phyloP scores from a whole-genome alignment of 2,888 invertebrate species.

The Beris morrisii region DNA sequence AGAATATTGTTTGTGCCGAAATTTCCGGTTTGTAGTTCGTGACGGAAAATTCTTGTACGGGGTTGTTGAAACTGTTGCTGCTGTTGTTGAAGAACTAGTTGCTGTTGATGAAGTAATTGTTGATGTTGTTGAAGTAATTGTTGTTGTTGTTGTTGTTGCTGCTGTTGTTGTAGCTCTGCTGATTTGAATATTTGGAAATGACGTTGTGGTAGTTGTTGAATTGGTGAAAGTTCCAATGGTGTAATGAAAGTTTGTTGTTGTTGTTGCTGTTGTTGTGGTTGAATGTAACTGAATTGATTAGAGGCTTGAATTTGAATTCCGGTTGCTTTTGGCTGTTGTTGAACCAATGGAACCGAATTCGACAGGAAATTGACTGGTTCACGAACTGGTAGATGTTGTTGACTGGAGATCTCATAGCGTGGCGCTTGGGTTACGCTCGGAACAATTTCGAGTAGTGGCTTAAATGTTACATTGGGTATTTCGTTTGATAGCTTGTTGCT shows the following conservation, averaged over 20 bases:
- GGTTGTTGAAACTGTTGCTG: conserved; percentile 11
- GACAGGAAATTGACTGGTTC: conserved; percentile 58
- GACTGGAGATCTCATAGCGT: conserved; percentile 51
- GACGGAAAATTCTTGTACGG: conserved; percentile 58
- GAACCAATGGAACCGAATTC: conserved; percentile 42
- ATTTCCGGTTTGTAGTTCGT: conserved; percentile 64
- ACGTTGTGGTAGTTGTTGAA: conserved; percentile 47
- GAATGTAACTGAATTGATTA: conserved; percentile 50
- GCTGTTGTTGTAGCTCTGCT: conserved; percentile 16
- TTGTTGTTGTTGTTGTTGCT: conserved; percentile 33
- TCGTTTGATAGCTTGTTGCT: conserved; percentile 20
- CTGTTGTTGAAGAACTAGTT: conserved; percentile 1
- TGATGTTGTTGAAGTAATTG: conserved; percentile 6
- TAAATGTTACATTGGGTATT: conserved; percentile 45
- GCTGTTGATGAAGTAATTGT: conserved; percentile 39
- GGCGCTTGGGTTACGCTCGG: conserved; percentile 48
- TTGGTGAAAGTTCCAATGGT: conserved; percentile 46
- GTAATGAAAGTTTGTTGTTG: conserved; percentile 38
- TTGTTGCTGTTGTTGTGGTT: conserved; percentile 41
- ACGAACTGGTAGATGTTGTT: conserved; percentile 62
- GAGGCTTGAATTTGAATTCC: conserved; percentile 50
- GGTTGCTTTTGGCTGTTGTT: conserved; percentile 28
- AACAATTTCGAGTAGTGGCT: conserved; percentile 55
- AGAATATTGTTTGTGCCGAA: conserved; percentile 62
- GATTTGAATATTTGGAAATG: conserved; percentile 47